Conservation (phyloP, 2,797 vertebrate species). For the Alfaro cultratus region DNA sequence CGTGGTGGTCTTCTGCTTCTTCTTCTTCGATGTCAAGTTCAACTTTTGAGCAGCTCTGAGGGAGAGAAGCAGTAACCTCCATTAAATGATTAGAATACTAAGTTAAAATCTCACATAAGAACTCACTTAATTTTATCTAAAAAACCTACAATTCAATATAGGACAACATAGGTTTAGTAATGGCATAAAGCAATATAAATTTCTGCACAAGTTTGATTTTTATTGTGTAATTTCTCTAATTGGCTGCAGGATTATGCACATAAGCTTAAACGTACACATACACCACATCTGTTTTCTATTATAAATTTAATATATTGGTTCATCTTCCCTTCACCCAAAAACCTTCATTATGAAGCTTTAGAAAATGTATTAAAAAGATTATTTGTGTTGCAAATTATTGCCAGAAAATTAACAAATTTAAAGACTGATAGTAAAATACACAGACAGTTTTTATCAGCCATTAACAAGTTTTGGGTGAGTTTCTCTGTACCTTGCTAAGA, state of each 20-base stretch:
- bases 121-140: background rate
- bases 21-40: constrained; percentile 94
- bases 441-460: too few species aligned
- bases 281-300: background rate
- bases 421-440: background rate
- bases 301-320: background rate
- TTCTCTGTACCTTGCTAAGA: background rate
- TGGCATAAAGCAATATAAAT: background rate
- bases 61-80: background rate
- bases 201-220: background rate
- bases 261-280: background rate
- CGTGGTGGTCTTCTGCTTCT: constrained; percentile 87
- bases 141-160: background rate
- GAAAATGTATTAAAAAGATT: too few species aligned
- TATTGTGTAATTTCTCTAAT: background rate
- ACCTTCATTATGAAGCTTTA: too few species aligned
- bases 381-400: background rate
- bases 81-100: background rate
- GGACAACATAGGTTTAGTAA: background rate
- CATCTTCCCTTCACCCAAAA: background rate
- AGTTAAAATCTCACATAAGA: background rate
- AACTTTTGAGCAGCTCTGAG: constrained; percentile 96
- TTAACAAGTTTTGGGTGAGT: background rate
- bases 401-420: background rate
- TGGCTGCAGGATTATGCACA: background rate